Base-by-base conservation (phyloP, 2,797 vertebrate species). In the Peromyscus melanophrys region DNA sequence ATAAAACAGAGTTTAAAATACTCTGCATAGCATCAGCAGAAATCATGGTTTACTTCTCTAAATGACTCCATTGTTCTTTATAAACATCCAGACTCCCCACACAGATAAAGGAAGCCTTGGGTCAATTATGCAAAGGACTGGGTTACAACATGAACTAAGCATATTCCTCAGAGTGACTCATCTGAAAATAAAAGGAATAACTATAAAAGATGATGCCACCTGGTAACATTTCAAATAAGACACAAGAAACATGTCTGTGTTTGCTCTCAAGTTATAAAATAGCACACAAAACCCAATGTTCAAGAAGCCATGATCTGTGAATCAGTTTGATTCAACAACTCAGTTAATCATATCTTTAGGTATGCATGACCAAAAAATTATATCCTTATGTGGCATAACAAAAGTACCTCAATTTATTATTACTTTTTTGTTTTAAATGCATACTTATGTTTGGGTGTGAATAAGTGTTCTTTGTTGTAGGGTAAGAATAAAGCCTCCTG, bases 31-130 rank as follows among this genome's bases (percentile, higher is more conserved):
- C 52, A 55, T 90, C 91, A 46, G 14, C 71, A 97, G 61, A 34
- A 98, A 97, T 55, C 59, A 89, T 6, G 34, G 63, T 93, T 96
- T 95, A 77, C 89, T 96, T 97, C 31, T 37, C 90, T 69, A 94
- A 96, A 96, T 96, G 96, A 90, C n/a, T 90, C n/a, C 43, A 93
- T 96, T 95, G 95, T 97, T 97, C 93, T 89, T 75, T 75, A 75
- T 75, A 52, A 59, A 80, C 59, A 85, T 89, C 81, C 92, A 92
- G 90, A 37, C 40, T 82, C 46, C 73, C 80, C 93, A 82, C 71
- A 75, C 37, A 94, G 71, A 97, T 88, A 94, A 96, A 87, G 63
- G 59, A 76, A 49, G 57, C 90, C 55, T 29, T 65, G 29, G 73
- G 61, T 95, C 84, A 80, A 34, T 14, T 34, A 57, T 1, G 25